These are phyloP conservation scores for Machimus rusticus DNA, from an alignment of 2,888 invertebrate species.

Conservation along the genomic window DNA sequence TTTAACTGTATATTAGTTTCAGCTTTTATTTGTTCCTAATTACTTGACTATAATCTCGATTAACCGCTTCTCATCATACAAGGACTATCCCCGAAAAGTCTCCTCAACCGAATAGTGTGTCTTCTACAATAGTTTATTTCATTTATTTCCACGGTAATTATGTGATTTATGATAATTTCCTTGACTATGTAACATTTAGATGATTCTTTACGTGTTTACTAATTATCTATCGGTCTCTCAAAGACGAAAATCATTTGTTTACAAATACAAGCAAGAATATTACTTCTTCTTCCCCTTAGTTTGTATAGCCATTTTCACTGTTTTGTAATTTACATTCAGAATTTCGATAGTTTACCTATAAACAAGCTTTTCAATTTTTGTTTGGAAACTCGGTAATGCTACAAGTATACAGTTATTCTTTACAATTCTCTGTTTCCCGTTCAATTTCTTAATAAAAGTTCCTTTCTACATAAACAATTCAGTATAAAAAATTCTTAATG, in stretches of 20 bases:
- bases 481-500: conserved; percentile 25
- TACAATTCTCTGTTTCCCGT: neutral
- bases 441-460: conserved; percentile 2
- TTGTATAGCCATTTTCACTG: neutral
- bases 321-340: neutral
- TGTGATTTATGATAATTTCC: neutral
- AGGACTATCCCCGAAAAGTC: neutral
- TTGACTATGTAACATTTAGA: conserved; percentile 16
- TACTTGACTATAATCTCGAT: neutral
- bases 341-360: neutral
- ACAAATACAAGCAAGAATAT: neutral
- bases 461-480: conserved; percentile 17
- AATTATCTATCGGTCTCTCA: neutral
- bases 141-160: neutral
- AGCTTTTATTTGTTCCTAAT: conserved; percentile 6
- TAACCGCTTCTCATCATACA: neutral
- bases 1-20: neutral
- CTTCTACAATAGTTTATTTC: neutral
- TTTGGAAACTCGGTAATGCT: neutral
- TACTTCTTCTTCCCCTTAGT: neutral
- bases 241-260: conserved; percentile 2
- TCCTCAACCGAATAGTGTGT: neutral
- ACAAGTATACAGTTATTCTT: neutral
- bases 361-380: neutral
- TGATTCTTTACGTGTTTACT: neutral